These are phyloP conservation scores for Acanthisitta chloris DNA, from an alignment of 2,113 vertebrate species.

Conservation along the genomic window DNA sequence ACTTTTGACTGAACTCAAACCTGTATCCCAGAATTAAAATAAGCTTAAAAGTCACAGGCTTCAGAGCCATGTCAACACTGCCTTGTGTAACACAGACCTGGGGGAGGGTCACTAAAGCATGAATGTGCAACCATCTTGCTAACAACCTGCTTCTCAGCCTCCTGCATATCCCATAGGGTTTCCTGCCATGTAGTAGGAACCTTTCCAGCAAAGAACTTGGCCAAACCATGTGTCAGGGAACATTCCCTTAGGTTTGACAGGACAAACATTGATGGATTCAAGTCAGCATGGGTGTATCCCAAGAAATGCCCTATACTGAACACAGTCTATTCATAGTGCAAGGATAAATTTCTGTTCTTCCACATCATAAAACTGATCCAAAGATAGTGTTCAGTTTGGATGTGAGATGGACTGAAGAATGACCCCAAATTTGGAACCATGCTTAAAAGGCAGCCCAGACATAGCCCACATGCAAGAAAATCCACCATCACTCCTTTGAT, in stretches of 20 bases:
- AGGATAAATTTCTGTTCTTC: not conserved
- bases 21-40: not conserved
- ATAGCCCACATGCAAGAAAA: not conserved
- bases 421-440: not conserved
- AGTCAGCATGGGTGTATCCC: not conserved
- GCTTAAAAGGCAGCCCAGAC: not conserved
- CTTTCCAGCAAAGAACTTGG: not conserved
- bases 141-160: not conserved
- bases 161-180: not conserved
- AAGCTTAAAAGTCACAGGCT: not conserved
- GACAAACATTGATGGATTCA: accelerated
- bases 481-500: not conserved
- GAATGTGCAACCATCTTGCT: not conserved
- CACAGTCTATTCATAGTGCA: not conserved
- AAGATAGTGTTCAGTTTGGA: not conserved
- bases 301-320: not conserved
- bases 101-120: not conserved
- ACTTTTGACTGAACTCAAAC: not conserved
- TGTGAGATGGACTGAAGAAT: not conserved
- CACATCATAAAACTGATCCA: not conserved
- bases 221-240: not conserved
- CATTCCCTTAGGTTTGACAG: not conserved
- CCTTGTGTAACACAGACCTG: not conserved
- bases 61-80: not conserved
- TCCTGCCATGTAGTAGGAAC: not conserved